Evolutionary conservation across 2,888 invertebrate species (phyloP), one percentile per base, ranked within the genome.

Genomic region (Gryllus longicercus): DNA sequence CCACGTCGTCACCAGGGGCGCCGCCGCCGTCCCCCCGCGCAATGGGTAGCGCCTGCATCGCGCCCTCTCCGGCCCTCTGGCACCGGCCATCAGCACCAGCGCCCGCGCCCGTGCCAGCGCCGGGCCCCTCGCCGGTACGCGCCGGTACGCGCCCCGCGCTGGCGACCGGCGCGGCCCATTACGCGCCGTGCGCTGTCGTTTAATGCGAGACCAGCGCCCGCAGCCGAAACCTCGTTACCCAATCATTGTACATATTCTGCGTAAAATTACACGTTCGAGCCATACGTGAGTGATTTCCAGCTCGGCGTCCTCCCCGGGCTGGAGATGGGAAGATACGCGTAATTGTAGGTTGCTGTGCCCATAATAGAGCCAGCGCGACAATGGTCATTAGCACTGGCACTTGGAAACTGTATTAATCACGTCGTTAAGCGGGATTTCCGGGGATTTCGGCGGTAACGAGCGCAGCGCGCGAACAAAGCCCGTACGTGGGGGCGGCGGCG

Each of bases 181-280:
- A 63, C 11, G 63, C 0, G 63, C n/a, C 16, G 16, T n/a, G 63
- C 63, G 63, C 63, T 63, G 63, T 63, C 63, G 63, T 63, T 63
- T 63, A 63, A 63, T 18, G 63, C 63, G 63, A 16, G 63, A 63
- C 63, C 63, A 63, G 63, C 4, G 63, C 63, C n/a, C 63, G 63
- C 1, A 63, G 63, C 63, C 63, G 12, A 63, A 63, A 63, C 63
- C 63, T 63, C 63, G 63, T 63, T 63, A 63, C 63, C 63, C 63
- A 5, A 63, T 63, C 63, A 63, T 63, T 63, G 63, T 63, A 63
- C 63, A 63, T 63, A 63, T 63, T 63, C 63, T 63, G 63, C 63
- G 63, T 63, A 63, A 63, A 63, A 63, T 63, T 63, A 63, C 63
- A 63, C 63, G 63, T 63, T 63, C 63, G 63, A 63, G 63, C 63